Evolutionary conservation across 1,140 invertebrate genomes (phyloP).

Genomic region (Drosophila seguyi): DNA sequence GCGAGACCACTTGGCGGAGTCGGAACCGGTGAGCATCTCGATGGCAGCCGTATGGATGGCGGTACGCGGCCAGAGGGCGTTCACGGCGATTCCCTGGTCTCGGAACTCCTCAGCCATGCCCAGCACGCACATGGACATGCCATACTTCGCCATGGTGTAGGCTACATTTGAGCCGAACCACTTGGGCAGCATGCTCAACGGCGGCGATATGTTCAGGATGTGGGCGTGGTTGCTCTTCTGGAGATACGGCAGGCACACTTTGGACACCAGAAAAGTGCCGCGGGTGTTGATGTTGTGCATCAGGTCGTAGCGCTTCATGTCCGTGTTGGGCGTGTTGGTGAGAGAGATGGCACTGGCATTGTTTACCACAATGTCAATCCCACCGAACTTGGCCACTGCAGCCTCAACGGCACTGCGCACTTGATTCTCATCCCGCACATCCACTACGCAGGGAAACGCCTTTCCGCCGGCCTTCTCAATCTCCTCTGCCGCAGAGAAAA

Average conservation of each 20-base stretch:
- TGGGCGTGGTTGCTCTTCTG: slow-evolving; percentile 96
- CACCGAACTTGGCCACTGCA: slow-evolving; percentile 95
- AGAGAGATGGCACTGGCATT: slow-evolving; percentile 98
- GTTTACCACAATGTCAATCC: slow-evolving; percentile 97
- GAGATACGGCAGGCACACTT: slow-evolving; percentile 95
- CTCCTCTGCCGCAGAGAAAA: slow-evolving; percentile 98
- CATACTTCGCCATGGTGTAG: slow-evolving; percentile 99
- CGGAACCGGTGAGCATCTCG: slow-evolving; percentile 95
- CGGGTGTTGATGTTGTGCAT: slow-evolving; percentile 97
- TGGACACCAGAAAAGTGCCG: slow-evolving; percentile 97
- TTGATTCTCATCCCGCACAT: slow-evolving; percentile 95
- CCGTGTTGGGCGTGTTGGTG: slow-evolving; percentile 93
- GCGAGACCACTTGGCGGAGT: slow-evolving; percentile 88
- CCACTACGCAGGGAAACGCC: slow-evolving; percentile 96
- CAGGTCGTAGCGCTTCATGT: slow-evolving; percentile 98
- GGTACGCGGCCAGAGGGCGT: slow-evolving; percentile 98
- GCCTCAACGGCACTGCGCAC: slow-evolving; percentile 93
- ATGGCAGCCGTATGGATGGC: slow-evolving; percentile 98
- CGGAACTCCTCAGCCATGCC: slow-evolving; percentile 98
- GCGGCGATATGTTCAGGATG: slow-evolving; percentile 98
- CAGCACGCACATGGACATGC: slow-evolving; percentile 98
- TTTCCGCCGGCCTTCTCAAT: slow-evolving; percentile 91
- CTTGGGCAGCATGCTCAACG: slow-evolving; percentile 93
- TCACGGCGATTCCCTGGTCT: slow-evolving; percentile 94
- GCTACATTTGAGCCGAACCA: slow-evolving; percentile 98